Percentiles rank a stretch among this genome's conserved stretches.
These are phyloP conservation scores for Phyllotis vaccarum DNA, from an alignment of 2,797 vertebrate species.

Conservation along the genomic window DNA sequence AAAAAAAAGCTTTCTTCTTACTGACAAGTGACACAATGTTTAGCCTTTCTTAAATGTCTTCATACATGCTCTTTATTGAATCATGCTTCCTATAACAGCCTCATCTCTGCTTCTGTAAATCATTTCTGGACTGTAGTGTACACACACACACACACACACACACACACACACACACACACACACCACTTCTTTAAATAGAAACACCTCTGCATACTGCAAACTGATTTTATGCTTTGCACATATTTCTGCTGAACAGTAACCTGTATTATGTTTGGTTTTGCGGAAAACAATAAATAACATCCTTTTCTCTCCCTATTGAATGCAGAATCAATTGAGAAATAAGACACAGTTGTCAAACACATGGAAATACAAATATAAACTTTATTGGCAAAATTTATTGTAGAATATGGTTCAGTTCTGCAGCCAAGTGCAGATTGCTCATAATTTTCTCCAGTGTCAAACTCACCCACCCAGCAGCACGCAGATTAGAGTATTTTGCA, in stretches of 20 bases:
- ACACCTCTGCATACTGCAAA: background rate
- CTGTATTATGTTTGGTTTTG: slow-evolving; percentile 42
- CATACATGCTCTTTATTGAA: background rate
- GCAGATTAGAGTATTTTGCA: background rate
- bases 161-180: background rate
- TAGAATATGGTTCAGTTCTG: slow-evolving; percentile 50
- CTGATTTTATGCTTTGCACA: background rate
- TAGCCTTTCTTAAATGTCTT: background rate
- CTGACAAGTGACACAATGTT: background rate
- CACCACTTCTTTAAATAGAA: background rate
- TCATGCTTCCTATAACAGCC: background rate
- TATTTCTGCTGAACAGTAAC: background rate
- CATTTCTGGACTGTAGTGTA: background rate
- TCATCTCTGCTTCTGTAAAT: background rate
- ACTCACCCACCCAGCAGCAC: background rate
- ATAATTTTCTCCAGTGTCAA: slow-evolving; percentile 21
- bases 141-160: background rate
- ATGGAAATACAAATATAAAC: slow-evolving; percentile 66
- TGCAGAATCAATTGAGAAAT: slow-evolving; percentile 62
- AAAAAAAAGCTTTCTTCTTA: background rate
- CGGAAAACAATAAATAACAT: slow-evolving; percentile 32
- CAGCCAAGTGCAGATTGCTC: slow-evolving; percentile 15
- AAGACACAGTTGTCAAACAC: slow-evolving; percentile 68
- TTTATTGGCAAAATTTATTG: slow-evolving; percentile 58
- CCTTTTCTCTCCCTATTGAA: slow-evolving; percentile 9